Conservation (phyloP, 2,797 vertebrate genomes). For the Orientallactaga sibirica region DNA sequence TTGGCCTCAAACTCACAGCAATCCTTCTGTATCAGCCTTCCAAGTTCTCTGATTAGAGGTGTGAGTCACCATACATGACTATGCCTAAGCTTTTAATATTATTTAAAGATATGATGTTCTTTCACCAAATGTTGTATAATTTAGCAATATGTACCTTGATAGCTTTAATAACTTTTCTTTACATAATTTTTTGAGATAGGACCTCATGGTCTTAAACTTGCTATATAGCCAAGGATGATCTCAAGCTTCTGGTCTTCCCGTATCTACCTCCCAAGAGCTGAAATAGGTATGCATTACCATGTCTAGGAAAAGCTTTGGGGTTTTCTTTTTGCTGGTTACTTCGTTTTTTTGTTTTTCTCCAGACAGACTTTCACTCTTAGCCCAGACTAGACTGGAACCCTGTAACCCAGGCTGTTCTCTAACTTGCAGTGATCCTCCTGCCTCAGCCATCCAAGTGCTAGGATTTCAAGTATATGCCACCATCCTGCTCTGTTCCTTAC, state of each 20-base stretch:
- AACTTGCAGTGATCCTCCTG: no score
- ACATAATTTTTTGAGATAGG: neutral
- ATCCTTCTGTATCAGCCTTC: no score
- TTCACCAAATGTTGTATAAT: neutral
- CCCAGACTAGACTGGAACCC: neutral
- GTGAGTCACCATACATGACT: no score
- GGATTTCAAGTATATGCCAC: neutral
- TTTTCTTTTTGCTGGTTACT: neutral
- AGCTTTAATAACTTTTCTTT: neutral
- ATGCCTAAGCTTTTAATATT: neutral
- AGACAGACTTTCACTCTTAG: neutral
- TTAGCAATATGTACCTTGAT: neutral
- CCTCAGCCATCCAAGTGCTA: neutral
- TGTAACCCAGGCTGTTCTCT: no score
- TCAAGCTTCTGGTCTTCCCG: no score
- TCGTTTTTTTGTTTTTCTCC: no score
- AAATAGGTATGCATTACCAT: neutral
- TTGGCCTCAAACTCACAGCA: no score
- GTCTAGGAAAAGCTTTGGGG: neutral
- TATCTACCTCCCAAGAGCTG: no score
- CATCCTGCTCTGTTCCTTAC: neutral
- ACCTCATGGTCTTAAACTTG: neutral
- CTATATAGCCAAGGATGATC: no score
- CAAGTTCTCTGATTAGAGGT: no score
- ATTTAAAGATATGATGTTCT: neutral